phyloP scores from a whole-genome alignment of 2,113 vertebrate species.

The Oncorhynchus nerka region DNA sequence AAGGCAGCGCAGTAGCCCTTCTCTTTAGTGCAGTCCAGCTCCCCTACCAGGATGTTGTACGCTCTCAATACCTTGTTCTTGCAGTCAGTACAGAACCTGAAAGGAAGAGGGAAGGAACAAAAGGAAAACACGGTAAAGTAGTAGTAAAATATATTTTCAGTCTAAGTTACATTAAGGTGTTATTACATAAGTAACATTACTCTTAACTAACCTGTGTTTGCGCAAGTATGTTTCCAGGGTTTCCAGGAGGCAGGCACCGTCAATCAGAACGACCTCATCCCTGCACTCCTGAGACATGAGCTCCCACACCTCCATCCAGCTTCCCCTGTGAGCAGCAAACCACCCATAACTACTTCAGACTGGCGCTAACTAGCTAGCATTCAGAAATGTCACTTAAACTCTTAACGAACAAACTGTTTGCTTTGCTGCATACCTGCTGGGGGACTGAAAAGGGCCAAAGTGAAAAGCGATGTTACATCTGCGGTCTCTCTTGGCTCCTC shows the following conservation, averaged over 20 bases:
- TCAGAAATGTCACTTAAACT: neutral
- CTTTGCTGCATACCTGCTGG: conserved; percentile 68
- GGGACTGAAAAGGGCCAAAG: conserved; percentile 74
- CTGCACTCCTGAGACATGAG: conserved; percentile 98
- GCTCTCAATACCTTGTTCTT: conserved; percentile 95
- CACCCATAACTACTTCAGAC: neutral
- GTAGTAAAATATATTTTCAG: no score
- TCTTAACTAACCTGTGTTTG: conserved; percentile 85
- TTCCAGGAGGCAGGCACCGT: conserved; percentile 90
- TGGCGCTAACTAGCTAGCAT: neutral
- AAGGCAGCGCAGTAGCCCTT: conserved; percentile 93
- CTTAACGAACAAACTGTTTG: neutral
- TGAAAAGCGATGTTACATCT: conserved; percentile 78
- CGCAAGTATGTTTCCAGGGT: conserved; percentile 93
- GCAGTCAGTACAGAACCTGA: conserved; percentile 95
- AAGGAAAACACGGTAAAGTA: neutral
- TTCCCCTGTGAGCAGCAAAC: conserved; percentile 77
- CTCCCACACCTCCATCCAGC: conserved; percentile 99
- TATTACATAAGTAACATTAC: no score
- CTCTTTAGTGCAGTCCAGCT: conserved; percentile 93
- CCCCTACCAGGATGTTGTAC: conserved; percentile 94
- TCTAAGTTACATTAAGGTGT: no score
- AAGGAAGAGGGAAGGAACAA: neutral
- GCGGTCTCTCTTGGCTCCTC: conserved; percentile 73
- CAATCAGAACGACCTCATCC: conserved; percentile 95